Evolutionary conservation across 2,888 invertebrate species (phyloP), one percentile per base, ranked within the genome.

Genomic region (Stegophylla sp.): DNA sequence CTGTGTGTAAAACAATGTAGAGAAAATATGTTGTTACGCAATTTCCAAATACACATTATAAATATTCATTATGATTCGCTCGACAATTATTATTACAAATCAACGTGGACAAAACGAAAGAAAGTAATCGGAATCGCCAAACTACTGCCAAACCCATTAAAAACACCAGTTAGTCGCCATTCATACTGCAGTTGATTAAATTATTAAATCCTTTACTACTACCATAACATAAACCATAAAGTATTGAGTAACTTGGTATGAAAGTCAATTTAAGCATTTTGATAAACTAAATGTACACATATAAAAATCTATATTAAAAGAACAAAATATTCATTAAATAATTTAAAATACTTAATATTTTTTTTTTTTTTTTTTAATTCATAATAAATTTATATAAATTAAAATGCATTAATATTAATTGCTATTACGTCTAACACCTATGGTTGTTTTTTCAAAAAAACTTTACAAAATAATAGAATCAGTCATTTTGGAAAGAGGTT

Each of bases 121-220:
- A 72, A 59, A 72, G 72, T 72, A 72, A 72, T 59, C 71, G 34
- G 34, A 63, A 45, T n/a, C 17, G 34, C 23, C 17, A 23, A 43
- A 72, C 41, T 9, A 9, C 45, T 45, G 45, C 20, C 20, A 4
- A 53, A 53, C 41, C 23, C 26, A 72, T 43, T 56, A 43, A 71
- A 56, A 23, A 56, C 34, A 71, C 20, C 0, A 71, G 20, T 53
- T 41, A 56, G 17, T 56, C 43, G 13, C 48, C 41, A 56, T 51
- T 13, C 48, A 69, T 23, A 28, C n/a, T 26, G n/a, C 69, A 28
- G 7, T n/a, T n/a, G n/a, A n/a, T 45, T 45, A 48, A 69, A 51
- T 51, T 13, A 51, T 28, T 20, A 5, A 69, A 48, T 10, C 45
- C 12, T 7, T 26, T 26, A 17, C 15, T 34, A 51, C 28, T 12